These are phyloP conservation scores for Ceyx margarethae DNA, from an alignment of 2,113 vertebrate genomes.

Conservation along the genomic window DNA sequence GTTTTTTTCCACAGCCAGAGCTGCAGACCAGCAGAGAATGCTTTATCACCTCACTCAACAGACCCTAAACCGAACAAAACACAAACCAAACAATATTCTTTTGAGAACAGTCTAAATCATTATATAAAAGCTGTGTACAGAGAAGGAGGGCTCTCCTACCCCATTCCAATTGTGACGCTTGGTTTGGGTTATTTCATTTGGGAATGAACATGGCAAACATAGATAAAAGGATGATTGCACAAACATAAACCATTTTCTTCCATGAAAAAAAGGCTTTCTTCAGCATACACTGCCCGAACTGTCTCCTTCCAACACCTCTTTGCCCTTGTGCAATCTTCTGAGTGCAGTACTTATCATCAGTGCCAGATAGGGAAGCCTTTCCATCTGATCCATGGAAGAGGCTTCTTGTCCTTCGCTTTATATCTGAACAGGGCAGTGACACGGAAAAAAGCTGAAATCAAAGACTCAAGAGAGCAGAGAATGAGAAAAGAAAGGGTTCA, in stretches of 20 bases:
- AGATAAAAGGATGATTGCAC: constrained; percentile 20
- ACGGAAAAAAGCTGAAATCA: constrained; percentile 42
- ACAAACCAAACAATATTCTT: background rate
- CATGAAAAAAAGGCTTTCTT: background rate
- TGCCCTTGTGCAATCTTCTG: background rate
- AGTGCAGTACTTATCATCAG: background rate
- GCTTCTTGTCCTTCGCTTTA: constrained; percentile 25
- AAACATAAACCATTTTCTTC: constrained; percentile 12
- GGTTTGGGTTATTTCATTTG: background rate
- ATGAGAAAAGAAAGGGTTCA: constrained; percentile 40
- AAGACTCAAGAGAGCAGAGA: constrained; percentile 38
- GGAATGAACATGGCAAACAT: background rate
- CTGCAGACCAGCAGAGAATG: background rate
- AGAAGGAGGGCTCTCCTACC: background rate
- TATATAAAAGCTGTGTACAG: background rate
- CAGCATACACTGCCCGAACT: background rate
- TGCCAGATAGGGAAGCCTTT: constrained; percentile 17
- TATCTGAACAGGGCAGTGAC: constrained; percentile 31
- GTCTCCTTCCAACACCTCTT: background rate
- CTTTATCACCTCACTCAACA: rapidly evolving
- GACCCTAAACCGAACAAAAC: background rate
- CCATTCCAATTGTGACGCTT: rapidly evolving
- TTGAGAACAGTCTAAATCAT: background rate
- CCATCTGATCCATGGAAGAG: background rate
- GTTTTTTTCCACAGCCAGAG: background rate